Evolutionary conservation across 2,888 invertebrate genomes (phyloP).

Genomic region (Myathropa florea): DNA sequence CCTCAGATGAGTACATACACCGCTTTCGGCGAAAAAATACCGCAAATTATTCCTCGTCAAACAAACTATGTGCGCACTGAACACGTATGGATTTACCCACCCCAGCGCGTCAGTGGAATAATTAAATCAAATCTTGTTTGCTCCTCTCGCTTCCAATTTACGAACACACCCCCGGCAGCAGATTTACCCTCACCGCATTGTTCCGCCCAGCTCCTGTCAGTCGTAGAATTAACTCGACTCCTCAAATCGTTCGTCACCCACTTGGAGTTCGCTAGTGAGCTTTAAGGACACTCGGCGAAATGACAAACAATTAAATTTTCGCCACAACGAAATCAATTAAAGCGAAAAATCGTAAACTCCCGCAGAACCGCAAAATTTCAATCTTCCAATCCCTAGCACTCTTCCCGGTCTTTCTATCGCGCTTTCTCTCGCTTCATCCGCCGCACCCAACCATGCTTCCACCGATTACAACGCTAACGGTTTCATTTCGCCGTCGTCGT

Average conservation of each 20-base stretch:
- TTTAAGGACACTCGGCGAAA: slow-evolving; percentile 30
- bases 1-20: too few relatives aligned
- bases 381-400: too few relatives aligned
- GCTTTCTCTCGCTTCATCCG: background rate
- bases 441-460: background rate
- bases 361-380: slow-evolving; percentile 17
- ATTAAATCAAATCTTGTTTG: background rate
- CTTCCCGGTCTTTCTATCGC: background rate
- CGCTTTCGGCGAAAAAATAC: background rate
- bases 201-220: background rate
- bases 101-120: background rate
- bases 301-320: slow-evolving; percentile 58
- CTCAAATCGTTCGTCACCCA: background rate
- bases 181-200: background rate
- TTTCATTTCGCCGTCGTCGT: background rate
- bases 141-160: background rate
- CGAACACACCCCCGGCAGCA: background rate
- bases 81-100: background rate
- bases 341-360: slow-evolving; percentile 8
- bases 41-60: background rate
- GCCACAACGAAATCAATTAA: slow-evolving; percentile 55
- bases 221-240: background rate
- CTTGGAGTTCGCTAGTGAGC: background rate
- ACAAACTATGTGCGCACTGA: background rate
- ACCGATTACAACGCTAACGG: background rate